Conservation (phyloP, 2,888 invertebrate species). For the Abscondita cerata region DNA sequence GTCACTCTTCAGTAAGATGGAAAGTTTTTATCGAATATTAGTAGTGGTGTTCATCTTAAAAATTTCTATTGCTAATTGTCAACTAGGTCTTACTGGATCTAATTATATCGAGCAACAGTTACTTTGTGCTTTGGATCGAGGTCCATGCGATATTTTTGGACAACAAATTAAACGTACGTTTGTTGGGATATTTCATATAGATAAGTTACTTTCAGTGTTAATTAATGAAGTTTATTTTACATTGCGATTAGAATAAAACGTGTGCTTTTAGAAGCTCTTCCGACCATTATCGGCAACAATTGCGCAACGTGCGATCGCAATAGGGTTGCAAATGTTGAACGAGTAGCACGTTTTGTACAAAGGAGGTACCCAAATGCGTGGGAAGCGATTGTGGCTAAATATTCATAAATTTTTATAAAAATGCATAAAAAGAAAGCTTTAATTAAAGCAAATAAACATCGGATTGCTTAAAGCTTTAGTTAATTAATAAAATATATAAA, state of each 20-base stretch:
- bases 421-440: neutral
- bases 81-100: conserved; percentile 16
- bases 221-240: too few relatives aligned
- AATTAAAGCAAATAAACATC: neutral
- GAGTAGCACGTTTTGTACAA: conserved; percentile 62
- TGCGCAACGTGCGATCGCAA: conserved; percentile 62
- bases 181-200: too few relatives aligned
- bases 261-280: conserved; percentile 63
- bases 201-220: too few relatives aligned
- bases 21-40: conserved; percentile 14
- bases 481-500: too few relatives aligned
- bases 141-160: conserved; percentile 67
- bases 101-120: conserved; percentile 59
- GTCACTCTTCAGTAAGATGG: conserved; percentile 21
- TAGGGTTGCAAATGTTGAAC: conserved; percentile 61
- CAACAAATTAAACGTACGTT: conserved; percentile 67
- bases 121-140: conserved; percentile 65
- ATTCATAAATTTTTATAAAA: conserved; percentile 40
- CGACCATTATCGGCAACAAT: conserved; percentile 63
- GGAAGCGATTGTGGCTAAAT: conserved; percentile 60
- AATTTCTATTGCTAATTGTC: conserved; percentile 8
- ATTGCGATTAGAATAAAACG: too few relatives aligned
- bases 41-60: conserved; percentile 12
- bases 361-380: conserved; percentile 63
- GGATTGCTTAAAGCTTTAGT: too few relatives aligned